phyloP scores from a whole-genome alignment of 2,888 invertebrate genomes.

The Theristus sp. region DNA sequence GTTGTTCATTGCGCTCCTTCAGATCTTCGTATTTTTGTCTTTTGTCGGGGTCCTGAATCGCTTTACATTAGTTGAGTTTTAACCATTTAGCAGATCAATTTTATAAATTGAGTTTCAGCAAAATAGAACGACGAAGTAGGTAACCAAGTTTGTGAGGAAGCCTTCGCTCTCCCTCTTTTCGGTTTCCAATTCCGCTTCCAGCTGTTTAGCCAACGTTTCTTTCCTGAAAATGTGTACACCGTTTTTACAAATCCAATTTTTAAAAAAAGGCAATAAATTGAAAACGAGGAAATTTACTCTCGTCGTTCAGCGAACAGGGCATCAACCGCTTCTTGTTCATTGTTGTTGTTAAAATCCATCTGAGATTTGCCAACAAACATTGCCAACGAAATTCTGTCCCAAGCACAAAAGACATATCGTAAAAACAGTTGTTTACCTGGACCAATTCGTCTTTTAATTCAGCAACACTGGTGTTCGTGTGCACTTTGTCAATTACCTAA shows the following conservation, averaged over 20 bases:
- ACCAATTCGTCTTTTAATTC: slow-evolving; percentile 48
- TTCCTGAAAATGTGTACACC: slow-evolving; percentile 7
- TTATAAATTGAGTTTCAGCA: too few species aligned
- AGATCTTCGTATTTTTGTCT: slow-evolving; percentile 33
- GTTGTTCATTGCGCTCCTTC: slow-evolving; percentile 48
- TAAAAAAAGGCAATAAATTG: too few species aligned
- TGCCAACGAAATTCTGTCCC: background rate
- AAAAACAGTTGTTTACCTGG: slow-evolving; percentile 25
- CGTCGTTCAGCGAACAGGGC: slow-evolving; percentile 50
- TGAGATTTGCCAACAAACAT: slow-evolving; percentile 1
- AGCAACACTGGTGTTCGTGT: slow-evolving; percentile 45
- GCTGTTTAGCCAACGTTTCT: slow-evolving; percentile 14
- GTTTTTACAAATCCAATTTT: slow-evolving; percentile 12
- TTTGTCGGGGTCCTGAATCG: slow-evolving; percentile 15
- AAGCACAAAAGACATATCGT: background rate
- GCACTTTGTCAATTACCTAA: slow-evolving; percentile 58
- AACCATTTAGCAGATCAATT: too few species aligned
- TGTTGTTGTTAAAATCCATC: slow-evolving; percentile 38
- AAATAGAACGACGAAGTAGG: too few species aligned
- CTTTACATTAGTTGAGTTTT: too few species aligned
- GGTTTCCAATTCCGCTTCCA: slow-evolving; percentile 15
- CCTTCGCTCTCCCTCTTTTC: slow-evolving; percentile 14
- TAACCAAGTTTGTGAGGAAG: slow-evolving; percentile 16
- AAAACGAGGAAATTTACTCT: slow-evolving; percentile 37
- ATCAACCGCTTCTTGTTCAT: slow-evolving; percentile 47